Percentiles rank a stretch among this genome's conserved stretches.
These are phyloP conservation scores for Ciconia nigra DNA, from an alignment of 2,797 vertebrate species.

Conservation along the genomic window DNA sequence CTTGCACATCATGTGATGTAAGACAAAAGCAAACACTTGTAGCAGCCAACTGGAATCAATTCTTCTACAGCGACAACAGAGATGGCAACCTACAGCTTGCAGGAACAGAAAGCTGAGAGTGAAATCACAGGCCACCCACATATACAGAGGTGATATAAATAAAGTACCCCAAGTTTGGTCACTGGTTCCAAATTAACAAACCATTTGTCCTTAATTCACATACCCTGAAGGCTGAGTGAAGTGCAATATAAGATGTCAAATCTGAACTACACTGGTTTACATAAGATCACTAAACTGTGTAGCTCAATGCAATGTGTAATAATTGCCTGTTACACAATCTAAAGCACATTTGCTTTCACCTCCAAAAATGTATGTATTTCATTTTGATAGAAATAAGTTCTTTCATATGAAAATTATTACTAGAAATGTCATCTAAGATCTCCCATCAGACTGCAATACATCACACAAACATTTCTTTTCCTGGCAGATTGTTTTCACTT, in stretches of 20 bases:
- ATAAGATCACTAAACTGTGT: neutral
- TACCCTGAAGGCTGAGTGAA: neutral
- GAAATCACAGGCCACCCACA: neutral
- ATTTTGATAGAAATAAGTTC: neutral
- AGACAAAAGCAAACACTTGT: conserved; percentile 12
- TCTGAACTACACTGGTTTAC: neutral
- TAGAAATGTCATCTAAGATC: neutral
- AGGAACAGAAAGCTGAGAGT: neutral
- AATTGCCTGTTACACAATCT: neutral
- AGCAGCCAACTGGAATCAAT: conserved; percentile 23
- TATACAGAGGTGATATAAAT: neutral
- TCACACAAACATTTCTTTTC: neutral
- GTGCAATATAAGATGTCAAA: neutral
- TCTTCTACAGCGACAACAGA: neutral
- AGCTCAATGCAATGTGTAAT: neutral
- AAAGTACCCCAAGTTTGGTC: neutral
- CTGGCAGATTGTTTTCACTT: neutral
- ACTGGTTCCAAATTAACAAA: neutral
- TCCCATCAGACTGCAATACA: neutral
- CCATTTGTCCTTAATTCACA: conserved; percentile 3
- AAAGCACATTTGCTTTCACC: neutral
- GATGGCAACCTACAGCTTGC: neutral
- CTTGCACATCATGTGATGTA: neutral
- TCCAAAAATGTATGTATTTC: neutral
- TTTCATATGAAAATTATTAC: neutral